phyloP scores from a whole-genome alignment of 2,113 vertebrate genomes.

The Pantherophis guttatus region DNA sequence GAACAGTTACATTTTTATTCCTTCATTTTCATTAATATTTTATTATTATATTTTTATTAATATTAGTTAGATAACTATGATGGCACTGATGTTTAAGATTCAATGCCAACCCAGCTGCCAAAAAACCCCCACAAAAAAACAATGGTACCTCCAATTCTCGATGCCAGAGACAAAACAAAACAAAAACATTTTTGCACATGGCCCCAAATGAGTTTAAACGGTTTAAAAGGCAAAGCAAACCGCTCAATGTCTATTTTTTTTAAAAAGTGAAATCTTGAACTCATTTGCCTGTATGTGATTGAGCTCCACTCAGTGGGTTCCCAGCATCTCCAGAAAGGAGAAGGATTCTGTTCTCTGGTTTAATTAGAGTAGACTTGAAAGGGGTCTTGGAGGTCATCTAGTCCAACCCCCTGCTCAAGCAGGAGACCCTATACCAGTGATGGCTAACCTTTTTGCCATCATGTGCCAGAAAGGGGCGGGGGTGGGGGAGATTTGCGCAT shows the following conservation, averaged over 20 bases:
- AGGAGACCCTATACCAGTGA: too few relatives aligned
- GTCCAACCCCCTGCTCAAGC: too few relatives aligned
- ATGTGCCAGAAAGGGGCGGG: too few relatives aligned
- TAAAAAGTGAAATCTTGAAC: not conserved
- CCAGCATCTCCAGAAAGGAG: not conserved
- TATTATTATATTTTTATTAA: not conserved
- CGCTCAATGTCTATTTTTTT: not conserved
- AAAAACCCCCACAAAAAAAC: not conserved
- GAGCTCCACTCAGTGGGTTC: not conserved
- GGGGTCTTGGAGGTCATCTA: not conserved
- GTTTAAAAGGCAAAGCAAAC: not conserved
- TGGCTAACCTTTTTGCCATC: too few relatives aligned
- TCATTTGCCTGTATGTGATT: not conserved
- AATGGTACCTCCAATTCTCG: not conserved
- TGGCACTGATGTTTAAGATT: not conserved
- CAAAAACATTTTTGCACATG: not conserved
- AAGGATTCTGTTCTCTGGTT: too few relatives aligned
- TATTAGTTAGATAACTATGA: not conserved
- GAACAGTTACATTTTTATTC: not conserved
- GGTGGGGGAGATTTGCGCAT: too few relatives aligned
- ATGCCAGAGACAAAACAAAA: not conserved
- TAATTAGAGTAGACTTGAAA: too few relatives aligned
- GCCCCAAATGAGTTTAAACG: not conserved
- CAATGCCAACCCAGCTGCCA: not conserved
- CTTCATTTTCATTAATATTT: not conserved